phyloP scores from a whole-genome alignment of 2,113 vertebrate species.

The Genyomyrus donnyi region DNA sequence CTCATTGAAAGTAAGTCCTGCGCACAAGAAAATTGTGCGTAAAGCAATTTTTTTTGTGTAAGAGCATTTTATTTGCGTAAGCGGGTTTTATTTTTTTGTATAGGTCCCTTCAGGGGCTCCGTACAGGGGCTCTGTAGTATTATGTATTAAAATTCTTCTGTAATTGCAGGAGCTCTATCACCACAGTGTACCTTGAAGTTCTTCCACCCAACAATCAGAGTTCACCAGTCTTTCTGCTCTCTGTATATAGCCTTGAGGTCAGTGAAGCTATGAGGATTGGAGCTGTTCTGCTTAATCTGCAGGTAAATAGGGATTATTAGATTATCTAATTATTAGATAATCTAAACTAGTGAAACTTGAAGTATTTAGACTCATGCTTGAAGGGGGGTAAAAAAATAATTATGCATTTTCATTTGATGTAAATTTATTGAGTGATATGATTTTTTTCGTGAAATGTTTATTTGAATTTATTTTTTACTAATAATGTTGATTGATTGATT shows the following conservation, averaged over 20 bases:
- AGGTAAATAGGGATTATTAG: conserved; percentile 59
- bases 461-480: too few relatives aligned
- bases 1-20: too few relatives aligned
- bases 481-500: too few relatives aligned
- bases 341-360: neutral
- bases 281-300: conserved; percentile 80
- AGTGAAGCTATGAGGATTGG: conserved; percentile 91
- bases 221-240: conserved; percentile 80
- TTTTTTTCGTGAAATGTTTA: too few relatives aligned
- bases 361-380: neutral
- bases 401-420: neutral
- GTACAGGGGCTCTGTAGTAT: too few relatives aligned
- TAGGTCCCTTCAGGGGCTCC: too few relatives aligned
- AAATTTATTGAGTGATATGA: too few relatives aligned
- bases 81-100: too few relatives aligned
- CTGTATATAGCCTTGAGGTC: conserved; percentile 84
- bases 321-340: neutral
- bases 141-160: neutral
- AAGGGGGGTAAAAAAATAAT: neutral
- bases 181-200: conserved; percentile 93
- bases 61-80: too few relatives aligned
- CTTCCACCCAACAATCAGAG: conserved; percentile 97
- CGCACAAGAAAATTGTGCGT: too few relatives aligned
- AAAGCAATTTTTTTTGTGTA: too few relatives aligned
- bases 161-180: conserved; percentile 80